Evolutionary conservation across 2,888 invertebrate species (phyloP).

Genomic region (Pseudolycoriella hygida): DNA sequence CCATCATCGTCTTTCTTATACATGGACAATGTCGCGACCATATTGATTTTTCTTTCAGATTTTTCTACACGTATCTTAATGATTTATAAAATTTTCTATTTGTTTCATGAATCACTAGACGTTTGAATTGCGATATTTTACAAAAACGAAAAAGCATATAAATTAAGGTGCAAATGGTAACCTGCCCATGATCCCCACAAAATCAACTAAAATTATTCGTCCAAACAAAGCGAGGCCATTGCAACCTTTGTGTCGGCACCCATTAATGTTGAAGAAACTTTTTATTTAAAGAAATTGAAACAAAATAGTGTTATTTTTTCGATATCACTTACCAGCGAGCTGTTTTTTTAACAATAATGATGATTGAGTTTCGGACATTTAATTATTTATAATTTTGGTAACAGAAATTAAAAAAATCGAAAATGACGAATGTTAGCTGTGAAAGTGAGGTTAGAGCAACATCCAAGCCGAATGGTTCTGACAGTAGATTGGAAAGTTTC

Average conservation of each 20-base stretch:
- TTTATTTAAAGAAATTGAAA: not conserved
- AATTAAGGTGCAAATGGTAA: no score
- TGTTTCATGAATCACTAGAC: no score
- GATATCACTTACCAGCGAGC: constrained; percentile 63
- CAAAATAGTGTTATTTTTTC: not conserved
- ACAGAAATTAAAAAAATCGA: no score
- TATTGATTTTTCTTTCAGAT: not conserved
- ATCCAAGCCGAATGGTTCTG: no score
- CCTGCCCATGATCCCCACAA: no score
- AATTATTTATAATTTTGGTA: constrained; percentile 27
- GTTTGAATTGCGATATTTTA: no score
- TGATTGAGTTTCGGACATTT: constrained; percentile 91
- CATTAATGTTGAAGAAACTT: not conserved
- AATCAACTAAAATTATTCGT: not conserved
- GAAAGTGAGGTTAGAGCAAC: no score
- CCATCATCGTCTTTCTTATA: not conserved
- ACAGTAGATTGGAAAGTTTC: no score
- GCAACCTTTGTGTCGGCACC: not conserved
- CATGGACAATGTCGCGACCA: not conserved
- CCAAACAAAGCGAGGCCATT: constrained; percentile 1
- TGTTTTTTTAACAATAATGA: constrained; percentile 89
- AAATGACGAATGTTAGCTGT: no score
- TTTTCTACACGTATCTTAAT: not conserved
- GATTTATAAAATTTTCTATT: no score
- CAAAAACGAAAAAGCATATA: no score